Percentiles rank a stretch among this genome's conserved stretches.
phyloP scores from a whole-genome alignment of 2,113 vertebrate species.

The Speoplatyrhinus poulsoni region DNA sequence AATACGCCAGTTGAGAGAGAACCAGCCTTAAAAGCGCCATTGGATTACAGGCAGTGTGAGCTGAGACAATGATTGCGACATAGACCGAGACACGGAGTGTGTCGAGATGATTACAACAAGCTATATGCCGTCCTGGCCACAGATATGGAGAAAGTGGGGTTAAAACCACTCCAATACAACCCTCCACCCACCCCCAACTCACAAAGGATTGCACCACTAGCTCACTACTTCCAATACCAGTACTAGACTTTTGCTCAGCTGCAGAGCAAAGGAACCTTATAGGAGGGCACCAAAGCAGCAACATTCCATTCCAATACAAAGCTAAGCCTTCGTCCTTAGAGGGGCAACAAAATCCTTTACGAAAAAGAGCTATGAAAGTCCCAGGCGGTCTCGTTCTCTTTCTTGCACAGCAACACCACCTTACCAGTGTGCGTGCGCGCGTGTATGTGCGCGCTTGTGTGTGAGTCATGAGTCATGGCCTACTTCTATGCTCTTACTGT shows the following conservation, averaged over 20 bases:
- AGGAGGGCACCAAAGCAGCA: conserved; percentile 43
- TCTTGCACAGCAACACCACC: conserved; percentile 52
- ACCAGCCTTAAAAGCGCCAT: conserved; percentile 47
- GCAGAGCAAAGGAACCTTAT: conserved; percentile 43
- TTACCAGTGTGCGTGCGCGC: conserved; percentile 21
- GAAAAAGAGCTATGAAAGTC: conserved; percentile 58
- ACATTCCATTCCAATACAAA: conserved; percentile 49
- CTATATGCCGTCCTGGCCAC: conserved; percentile 53
- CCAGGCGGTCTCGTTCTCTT: conserved; percentile 50
- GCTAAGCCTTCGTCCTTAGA: conserved; percentile 61
- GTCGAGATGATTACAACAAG: conserved; percentile 54
- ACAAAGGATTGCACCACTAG: conserved; percentile 45
- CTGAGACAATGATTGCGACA: conserved; percentile 55
- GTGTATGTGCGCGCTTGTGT: conserved; percentile 46
- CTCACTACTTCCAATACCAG: conserved; percentile 60
- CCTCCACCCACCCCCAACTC: conserved; percentile 25
- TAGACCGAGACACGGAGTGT: conserved; percentile 21
- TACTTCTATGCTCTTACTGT: conserved; percentile 60
- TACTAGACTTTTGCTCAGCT: conserved; percentile 54
- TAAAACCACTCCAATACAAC: conserved; percentile 35
- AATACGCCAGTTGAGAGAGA: conserved; percentile 39
- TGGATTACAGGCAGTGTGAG: conserved; percentile 70
- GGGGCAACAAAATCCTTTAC: conserved; percentile 55
- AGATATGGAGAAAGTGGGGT: conserved; percentile 24
- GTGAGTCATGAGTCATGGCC: conserved; percentile 67